Evolutionary conservation across 2,113 vertebrate genomes (phyloP), one percentile per base, ranked within the genome.

Genomic region (Spea bombifrons): DNA sequence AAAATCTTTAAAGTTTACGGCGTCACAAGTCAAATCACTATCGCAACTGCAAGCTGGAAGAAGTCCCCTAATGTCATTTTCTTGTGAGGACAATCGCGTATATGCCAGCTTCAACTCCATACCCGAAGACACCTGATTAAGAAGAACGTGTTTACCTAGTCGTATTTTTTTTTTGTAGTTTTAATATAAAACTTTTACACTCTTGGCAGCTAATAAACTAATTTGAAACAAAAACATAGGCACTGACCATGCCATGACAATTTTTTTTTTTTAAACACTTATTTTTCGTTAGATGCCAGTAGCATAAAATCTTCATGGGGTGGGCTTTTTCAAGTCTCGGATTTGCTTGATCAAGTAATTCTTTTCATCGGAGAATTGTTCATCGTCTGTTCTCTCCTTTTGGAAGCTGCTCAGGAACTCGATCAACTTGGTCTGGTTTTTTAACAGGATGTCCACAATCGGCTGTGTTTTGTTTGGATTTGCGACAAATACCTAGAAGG

Each of bases 311-410:
- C 71, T 83, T 93, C 91, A 95, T 3, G 94, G 91, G 0, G 88
- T 84, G 1, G 94, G 87, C 86, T 93, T 95, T 90, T 95, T 98
- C 89, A 99, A 90, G 88, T 99, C 97, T 74, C 96, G 94, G 84
- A 99, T 99, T 88, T 99, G 97, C 88, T 98, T 98, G 12, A 98
- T 94, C 89, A 99, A 87, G 91, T 98, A 99, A 92, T 97, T 98
- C 89, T 99, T 99, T 91, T 99, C 97, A 0, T 98, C 96, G 0
- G 93, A 94, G 89, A 99, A 99, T 88, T 98, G 97, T 86, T 99
- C 97, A 0, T 99, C 96, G 0, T 99, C 96, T 0, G 93, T 94
- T 82, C 97, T 86, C 87, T 99, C 97, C 1, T 95, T 96, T 86
- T 99, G 97, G 90, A 99, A 99, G 82, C 94, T 93, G 91, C 94